A percentile compares a stretch with the other conserved stretches of the same genome.
phyloP scores from a whole-genome alignment of 2,113 vertebrate species.

The Chauna torquata region DNA sequence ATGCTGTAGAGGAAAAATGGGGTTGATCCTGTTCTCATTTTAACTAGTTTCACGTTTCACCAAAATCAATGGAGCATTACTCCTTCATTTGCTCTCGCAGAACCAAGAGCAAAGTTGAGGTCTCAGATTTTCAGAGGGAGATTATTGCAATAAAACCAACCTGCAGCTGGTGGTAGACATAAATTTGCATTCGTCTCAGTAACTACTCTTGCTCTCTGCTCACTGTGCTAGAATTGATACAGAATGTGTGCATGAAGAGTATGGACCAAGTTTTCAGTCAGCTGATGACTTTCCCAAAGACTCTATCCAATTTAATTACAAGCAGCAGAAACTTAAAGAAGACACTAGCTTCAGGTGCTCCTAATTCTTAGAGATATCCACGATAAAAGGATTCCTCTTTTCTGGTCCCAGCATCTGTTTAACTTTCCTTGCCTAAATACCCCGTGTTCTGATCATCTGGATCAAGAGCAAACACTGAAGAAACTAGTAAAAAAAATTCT shows the following conservation, averaged over 20 bases:
- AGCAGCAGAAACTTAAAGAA: not conserved
- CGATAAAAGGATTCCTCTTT: not conserved
- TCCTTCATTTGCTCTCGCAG: not conserved
- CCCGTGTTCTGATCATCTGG: not conserved
- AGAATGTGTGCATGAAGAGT: not conserved
- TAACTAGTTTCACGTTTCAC: not conserved
- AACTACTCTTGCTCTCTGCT: not conserved
- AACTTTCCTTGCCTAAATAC: not conserved
- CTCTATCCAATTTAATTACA: not conserved
- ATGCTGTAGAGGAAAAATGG: constrained; percentile 1
- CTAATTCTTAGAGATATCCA: not conserved
- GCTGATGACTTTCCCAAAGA: not conserved
- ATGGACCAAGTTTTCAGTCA: not conserved
- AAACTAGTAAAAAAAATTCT: not conserved
- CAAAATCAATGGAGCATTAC: not conserved
- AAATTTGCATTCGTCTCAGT: not conserved
- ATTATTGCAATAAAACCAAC: not conserved
- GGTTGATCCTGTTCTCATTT: not conserved
- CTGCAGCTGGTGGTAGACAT: not conserved
- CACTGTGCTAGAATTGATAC: not conserved
- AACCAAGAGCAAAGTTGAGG: not conserved
- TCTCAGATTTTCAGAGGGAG: not conserved
- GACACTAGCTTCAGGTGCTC: not conserved
- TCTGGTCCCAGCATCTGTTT: not conserved
- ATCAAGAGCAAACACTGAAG: not conserved